phyloP scores from a whole-genome alignment of 2,888 invertebrate species.

The Sipha maydis region DNA sequence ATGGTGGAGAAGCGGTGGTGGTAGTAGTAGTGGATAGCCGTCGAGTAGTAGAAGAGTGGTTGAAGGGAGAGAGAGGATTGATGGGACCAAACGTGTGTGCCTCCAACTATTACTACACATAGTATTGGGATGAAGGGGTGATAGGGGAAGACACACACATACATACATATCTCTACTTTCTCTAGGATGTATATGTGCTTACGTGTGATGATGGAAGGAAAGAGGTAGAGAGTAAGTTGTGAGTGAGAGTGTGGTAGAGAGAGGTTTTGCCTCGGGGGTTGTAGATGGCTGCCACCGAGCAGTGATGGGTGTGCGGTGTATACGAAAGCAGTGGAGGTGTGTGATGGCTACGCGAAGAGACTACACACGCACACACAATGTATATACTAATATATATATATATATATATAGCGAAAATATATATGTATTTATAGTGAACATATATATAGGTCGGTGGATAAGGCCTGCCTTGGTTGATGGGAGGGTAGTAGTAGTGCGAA shows the following conservation, averaged over 20 bases:
- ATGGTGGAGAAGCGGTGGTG: background rate
- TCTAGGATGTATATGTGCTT: background rate
- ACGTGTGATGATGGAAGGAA: background rate
- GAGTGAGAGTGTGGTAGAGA: slow-evolving; percentile 25
- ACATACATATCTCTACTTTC: slow-evolving; percentile 16
- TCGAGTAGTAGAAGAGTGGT: background rate
- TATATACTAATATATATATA: slow-evolving; percentile 6
- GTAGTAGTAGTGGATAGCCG: background rate
- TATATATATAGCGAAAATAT: background rate
- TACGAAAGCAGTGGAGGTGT: slow-evolving; percentile 5
- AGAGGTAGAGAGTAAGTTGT: background rate
- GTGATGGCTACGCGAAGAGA: slow-evolving; percentile 57
- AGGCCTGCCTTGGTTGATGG: slow-evolving; percentile 11
- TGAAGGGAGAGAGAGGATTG: slow-evolving; percentile 41
- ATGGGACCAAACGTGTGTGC: slow-evolving; percentile 52
- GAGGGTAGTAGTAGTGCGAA: slow-evolving; percentile 18
- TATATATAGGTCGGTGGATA: slow-evolving; percentile 55
- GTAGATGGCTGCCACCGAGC: slow-evolving; percentile 51
- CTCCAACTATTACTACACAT: slow-evolving; percentile 48
- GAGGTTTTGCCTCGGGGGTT: slow-evolving; percentile 45
- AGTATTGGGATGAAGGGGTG: background rate
- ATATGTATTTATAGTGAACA: too few relatives aligned
- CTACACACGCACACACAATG: slow-evolving; percentile 37
- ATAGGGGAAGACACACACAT: background rate
- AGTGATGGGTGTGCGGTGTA: slow-evolving; percentile 26